Conservation (phyloP, 23 tunicate genomes). For the Styela plicata region DNA sequence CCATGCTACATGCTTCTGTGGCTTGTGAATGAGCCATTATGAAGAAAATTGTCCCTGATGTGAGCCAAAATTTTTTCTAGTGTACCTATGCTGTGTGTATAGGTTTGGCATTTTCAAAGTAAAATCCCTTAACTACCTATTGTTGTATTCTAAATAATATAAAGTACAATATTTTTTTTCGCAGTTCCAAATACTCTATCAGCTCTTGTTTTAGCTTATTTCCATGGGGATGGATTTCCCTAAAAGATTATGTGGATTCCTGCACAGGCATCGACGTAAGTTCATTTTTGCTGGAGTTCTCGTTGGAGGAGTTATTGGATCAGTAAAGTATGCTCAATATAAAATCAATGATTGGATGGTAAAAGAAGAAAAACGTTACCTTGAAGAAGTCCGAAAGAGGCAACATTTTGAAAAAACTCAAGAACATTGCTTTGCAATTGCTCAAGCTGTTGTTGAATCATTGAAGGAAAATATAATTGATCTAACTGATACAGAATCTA, state of each 20-base stretch:
- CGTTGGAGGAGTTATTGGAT: conserved; percentile 65
- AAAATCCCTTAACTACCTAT: too few species aligned
- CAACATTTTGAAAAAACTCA: conserved; percentile 55
- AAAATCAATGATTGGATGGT: conserved; percentile 43
- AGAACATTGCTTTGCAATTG: conserved; percentile 45
- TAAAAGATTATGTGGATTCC: background rate
- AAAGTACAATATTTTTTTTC: too few species aligned
- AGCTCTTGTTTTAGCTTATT: too few species aligned
- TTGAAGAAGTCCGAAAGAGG: conserved; percentile 22
- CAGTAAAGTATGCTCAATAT: conserved; percentile 61
- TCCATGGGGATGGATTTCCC: conserved; percentile 8
- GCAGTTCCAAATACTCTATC: too few species aligned
- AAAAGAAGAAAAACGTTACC: conserved; percentile 43
- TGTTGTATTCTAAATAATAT: too few species aligned
- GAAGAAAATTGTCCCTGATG: too few species aligned
- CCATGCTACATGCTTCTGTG: too few species aligned
- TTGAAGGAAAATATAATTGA: conserved; percentile 23
- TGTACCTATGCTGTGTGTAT: too few species aligned
- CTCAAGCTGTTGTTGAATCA: conserved; percentile 31
- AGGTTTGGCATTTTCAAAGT: too few species aligned
- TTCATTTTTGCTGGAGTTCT: conserved; percentile 81
- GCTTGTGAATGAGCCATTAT: too few species aligned
- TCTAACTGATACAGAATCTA: conserved; percentile 34
- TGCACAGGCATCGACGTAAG: conserved; percentile 56
- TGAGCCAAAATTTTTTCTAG: too few species aligned